Conservation (phyloP, 2,888 invertebrate genomes). For the Amiota minor region DNA sequence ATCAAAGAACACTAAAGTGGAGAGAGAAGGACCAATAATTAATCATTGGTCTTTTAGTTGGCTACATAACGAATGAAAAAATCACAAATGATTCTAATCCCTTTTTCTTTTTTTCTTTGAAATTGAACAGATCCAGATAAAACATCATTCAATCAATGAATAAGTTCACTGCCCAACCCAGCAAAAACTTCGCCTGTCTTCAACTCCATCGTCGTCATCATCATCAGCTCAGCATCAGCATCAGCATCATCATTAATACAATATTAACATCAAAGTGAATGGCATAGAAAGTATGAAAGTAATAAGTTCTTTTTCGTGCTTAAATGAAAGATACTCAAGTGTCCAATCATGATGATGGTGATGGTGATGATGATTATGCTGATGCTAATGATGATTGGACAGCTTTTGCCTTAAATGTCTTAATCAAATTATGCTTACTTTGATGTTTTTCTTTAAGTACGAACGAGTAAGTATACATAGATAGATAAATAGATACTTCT, state of each 20-base stretch:
- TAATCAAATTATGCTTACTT: slow-evolving; percentile 69
- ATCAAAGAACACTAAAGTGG: no score
- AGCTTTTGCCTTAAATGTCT: slow-evolving; percentile 64
- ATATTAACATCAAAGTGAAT: no score
- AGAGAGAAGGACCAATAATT: no score
- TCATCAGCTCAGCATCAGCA: slow-evolving; percentile 44
- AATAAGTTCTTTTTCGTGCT: slow-evolving; percentile 15
- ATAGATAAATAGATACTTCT: not conserved
- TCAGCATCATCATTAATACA: no score
- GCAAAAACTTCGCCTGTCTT: slow-evolving; percentile 26
- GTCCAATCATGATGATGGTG: slow-evolving; percentile 55
- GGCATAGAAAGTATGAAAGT: not conserved
- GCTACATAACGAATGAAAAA: no score
- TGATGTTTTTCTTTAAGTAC: slow-evolving; percentile 54
- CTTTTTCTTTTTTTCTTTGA: no score
- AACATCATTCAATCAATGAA: slow-evolving; percentile 1
- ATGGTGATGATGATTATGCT: slow-evolving; percentile 65
- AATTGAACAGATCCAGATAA: not conserved
- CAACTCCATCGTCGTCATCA: not conserved
- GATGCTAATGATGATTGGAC: slow-evolving; percentile 67
- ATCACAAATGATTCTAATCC: no score
- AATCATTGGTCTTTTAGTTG: no score
- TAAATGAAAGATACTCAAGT: not conserved
- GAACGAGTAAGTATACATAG: slow-evolving; percentile 9
- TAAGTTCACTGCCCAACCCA: slow-evolving; percentile 13